Percentiles rank a stretch among this genome's conserved stretches.
These are phyloP conservation scores for Psittacula derbiana DNA, from an alignment of 2,797 vertebrate species.

Conservation along the genomic window DNA sequence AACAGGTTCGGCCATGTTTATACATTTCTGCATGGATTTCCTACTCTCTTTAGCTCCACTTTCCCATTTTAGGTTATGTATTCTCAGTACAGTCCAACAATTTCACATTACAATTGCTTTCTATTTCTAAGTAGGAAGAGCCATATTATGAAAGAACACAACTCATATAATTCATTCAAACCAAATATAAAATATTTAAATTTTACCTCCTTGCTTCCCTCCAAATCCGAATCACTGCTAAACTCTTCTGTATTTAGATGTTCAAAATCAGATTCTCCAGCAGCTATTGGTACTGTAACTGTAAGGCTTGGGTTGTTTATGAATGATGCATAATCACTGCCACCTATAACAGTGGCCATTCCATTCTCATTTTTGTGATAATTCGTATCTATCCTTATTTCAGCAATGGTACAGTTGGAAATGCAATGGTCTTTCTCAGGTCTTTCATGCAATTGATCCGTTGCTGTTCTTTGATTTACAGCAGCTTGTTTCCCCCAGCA, in stretches of 20 bases:
- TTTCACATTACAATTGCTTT: not conserved
- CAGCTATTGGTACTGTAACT: constrained; percentile 91
- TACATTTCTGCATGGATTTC: not conserved
- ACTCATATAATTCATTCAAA: not conserved
- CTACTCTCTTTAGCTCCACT: not conserved
- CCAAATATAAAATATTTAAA: not conserved
- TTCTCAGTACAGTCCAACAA: not conserved
- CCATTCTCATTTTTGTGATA: constrained; percentile 79
- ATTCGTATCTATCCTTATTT: constrained; percentile 81
- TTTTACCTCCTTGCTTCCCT: constrained; percentile 87
- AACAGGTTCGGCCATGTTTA: not conserved
- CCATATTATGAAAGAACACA: not conserved
- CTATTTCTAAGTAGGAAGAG: not conserved
- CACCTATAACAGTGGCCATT: constrained; percentile 77
- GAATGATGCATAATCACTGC: constrained; percentile 82
- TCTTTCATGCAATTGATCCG: constrained; percentile 75
- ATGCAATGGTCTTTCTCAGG: constrained; percentile 74
- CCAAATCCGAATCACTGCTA: constrained; percentile 88
- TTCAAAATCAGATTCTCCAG: constrained; percentile 94
- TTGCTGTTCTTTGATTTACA: constrained; percentile 71
- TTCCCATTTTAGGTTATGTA: not conserved
- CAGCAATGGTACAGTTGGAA: constrained; percentile 80
- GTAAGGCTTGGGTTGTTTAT: constrained; percentile 89
- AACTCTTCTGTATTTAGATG: constrained; percentile 92
- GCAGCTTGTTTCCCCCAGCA: constrained; percentile 72